phyloP scores from a whole-genome alignment of 2,797 vertebrate species.

The Brachyalestes nurse region DNA sequence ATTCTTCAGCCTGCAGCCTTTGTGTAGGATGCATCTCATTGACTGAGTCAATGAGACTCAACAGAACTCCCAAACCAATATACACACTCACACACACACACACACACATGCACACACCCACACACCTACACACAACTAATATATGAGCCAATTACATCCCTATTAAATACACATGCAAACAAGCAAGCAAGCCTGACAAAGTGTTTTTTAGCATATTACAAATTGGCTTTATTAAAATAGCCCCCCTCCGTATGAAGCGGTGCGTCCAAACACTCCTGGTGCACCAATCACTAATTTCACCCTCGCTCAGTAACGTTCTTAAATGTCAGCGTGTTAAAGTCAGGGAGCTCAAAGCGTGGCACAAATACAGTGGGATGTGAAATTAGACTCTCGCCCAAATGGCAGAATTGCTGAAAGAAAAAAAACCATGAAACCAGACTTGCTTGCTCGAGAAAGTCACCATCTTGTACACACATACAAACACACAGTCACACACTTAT shows the following conservation, averaged over 20 bases:
- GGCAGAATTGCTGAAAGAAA: slow-evolving; percentile 74
- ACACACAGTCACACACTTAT: slow-evolving; percentile 1
- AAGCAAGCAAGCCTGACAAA: slow-evolving; percentile 67
- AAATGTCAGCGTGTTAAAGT: slow-evolving; percentile 84
- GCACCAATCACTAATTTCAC: slow-evolving; percentile 57
- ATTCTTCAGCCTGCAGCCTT: slow-evolving; percentile 1
- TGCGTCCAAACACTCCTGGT: slow-evolving; percentile 66
- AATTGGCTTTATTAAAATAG: slow-evolving; percentile 77
- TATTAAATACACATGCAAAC: slow-evolving; percentile 75
- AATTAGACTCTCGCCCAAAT: slow-evolving; percentile 84
- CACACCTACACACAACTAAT: slow-evolving; percentile 58
- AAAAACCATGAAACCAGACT: slow-evolving; percentile 76
- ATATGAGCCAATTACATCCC: slow-evolving; percentile 77
- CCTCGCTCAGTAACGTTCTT: slow-evolving; percentile 71
- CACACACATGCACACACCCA: slow-evolving; percentile 38
- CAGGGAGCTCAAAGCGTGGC: slow-evolving; percentile 76
- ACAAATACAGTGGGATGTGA: slow-evolving; percentile 83
- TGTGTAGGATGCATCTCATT: neutral
- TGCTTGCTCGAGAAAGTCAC: slow-evolving; percentile 75
- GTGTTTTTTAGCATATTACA: slow-evolving; percentile 73
- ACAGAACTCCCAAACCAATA: neutral
- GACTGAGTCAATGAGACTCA: slow-evolving; percentile 10
- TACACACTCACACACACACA: slow-evolving; percentile 26
- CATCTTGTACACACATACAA: slow-evolving; percentile 39
- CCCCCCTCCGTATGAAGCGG: slow-evolving; percentile 62